Base-by-base conservation (phyloP, 2,113 vertebrate genomes). In the Sturnus vulgaris region DNA sequence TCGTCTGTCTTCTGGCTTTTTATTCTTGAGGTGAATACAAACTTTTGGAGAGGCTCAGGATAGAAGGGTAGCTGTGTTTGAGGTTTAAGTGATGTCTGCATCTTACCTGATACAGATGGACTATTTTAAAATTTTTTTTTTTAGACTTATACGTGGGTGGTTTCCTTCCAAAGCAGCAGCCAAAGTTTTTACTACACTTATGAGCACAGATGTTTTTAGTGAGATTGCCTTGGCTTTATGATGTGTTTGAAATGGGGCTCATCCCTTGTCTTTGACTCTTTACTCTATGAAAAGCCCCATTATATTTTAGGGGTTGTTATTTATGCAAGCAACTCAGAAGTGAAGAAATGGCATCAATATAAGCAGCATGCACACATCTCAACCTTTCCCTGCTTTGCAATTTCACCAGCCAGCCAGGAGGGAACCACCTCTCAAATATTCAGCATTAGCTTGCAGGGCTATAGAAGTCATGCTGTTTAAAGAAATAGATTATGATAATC, bases 111-210 rank as follows among this genome's bases (percentile, higher is more conserved):
- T 69, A 76, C 13, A 90, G 19, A 21, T 44, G 9, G 33, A 15
- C 9, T 40, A 8, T 31, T 39, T 57, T 12, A n/a, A 3, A 20
- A 25, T 15, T 28, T 15, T 53, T 22, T 12, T 40, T 14, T 56
- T 60, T 55, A 25, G 11, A 25, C 8, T 3, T 70, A 1, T 21
- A 1, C 1, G 8, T 33, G 5, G 4, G 15, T 37, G 8, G 4
- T 46, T 88, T 87, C 15, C 61, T 86, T 91, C 50, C 11, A 33
- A 57, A 88, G 56, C 16, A 87, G 44, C 15, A 47, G 37, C 50
- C 10, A 10, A 21, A 20, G 7, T 40, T 92, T 87, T 88, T 44
- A 37, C 11, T 71, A 5, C 0, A 1, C 31, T 88, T 64, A 42
- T 0, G 28, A 91, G 40, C 25, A 68, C 12, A 15, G 7, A 72